A percentile compares a stretch with the other conserved stretches of the same genome.
Conservation (phyloP, 1,140 invertebrate species). For the Drosophila orosa region DNA sequence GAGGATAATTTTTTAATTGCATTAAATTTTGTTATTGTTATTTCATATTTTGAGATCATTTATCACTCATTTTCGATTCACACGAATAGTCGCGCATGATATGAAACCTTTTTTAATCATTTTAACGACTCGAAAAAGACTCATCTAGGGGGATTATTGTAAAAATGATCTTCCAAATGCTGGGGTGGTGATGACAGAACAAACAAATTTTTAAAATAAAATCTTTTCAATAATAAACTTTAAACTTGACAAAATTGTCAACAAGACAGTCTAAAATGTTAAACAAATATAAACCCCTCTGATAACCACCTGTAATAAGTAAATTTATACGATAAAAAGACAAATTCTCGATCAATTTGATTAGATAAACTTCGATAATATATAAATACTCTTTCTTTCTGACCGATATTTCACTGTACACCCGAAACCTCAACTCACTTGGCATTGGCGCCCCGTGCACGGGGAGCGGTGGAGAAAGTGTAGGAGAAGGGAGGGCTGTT, state of each 20-base stretch:
- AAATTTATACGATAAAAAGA: not conserved
- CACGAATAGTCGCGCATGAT: no score
- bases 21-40: no score
- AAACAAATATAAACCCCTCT: no score
- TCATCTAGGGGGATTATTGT: no score
- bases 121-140: no score
- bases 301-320: not conserved
- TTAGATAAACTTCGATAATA: not conserved
- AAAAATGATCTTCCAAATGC: no score
- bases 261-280: not conserved
- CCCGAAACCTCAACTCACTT: constrained; percentile 35
- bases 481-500: not conserved
- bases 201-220: no score
- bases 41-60: no score
- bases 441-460: constrained; percentile 42
- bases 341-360: not conserved
- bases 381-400: not conserved
- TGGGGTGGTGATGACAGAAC: no score
- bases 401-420: constrained; percentile 32
- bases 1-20: no score
- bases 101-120: no score
- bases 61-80: no score
- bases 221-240: not conserved
- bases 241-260: not conserved
- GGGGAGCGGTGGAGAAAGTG: constrained; percentile 1